Evolutionary conservation across 2,888 invertebrate genomes (phyloP).

Genomic region (Drosophila antonietae): DNA sequence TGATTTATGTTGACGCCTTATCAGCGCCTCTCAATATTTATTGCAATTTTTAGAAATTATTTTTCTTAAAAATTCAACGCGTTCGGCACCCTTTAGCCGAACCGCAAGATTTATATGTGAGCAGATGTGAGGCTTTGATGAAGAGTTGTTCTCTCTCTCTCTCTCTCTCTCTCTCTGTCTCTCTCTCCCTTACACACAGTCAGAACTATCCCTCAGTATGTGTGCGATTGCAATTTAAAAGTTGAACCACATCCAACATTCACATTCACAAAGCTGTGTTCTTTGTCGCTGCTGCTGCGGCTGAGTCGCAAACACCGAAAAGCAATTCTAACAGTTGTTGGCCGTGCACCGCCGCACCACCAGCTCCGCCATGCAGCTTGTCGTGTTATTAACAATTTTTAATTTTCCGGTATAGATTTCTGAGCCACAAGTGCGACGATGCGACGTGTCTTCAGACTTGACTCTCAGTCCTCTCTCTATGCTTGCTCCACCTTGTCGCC

Average conservation of each 20-base stretch:
- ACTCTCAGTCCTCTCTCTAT: slow-evolving; percentile 18
- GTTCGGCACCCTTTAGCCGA: slow-evolving; percentile 55
- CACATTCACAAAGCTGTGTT: slow-evolving; percentile 43
- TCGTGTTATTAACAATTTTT: slow-evolving; percentile 80
- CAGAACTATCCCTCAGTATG: slow-evolving; percentile 1
- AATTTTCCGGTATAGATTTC: slow-evolving; percentile 81
- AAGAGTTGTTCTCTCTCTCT: not conserved
- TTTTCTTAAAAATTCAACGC: slow-evolving; percentile 50
- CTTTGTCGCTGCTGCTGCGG: slow-evolving; percentile 52
- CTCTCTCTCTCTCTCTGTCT: not conserved
- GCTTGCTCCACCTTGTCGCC: slow-evolving; percentile 66
- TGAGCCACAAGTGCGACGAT: slow-evolving; percentile 55
- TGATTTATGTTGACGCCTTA: slow-evolving; percentile 85
- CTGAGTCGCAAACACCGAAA: slow-evolving; percentile 58
- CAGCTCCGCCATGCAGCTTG: slow-evolving; percentile 59
- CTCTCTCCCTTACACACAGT: not conserved
- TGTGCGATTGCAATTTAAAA: slow-evolving; percentile 62
- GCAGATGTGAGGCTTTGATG: slow-evolving; percentile 69
- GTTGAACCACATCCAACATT: slow-evolving; percentile 55
- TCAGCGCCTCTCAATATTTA: slow-evolving; percentile 84
- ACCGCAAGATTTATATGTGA: slow-evolving; percentile 73
- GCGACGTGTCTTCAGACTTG: slow-evolving; percentile 43
- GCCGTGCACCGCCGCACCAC: slow-evolving; percentile 42
- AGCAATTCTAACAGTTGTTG: slow-evolving; percentile 78
- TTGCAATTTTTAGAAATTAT: slow-evolving; percentile 83